Evolutionary conservation across 2,888 invertebrate species (phyloP).

Genomic region (Chymomyza amoena): DNA sequence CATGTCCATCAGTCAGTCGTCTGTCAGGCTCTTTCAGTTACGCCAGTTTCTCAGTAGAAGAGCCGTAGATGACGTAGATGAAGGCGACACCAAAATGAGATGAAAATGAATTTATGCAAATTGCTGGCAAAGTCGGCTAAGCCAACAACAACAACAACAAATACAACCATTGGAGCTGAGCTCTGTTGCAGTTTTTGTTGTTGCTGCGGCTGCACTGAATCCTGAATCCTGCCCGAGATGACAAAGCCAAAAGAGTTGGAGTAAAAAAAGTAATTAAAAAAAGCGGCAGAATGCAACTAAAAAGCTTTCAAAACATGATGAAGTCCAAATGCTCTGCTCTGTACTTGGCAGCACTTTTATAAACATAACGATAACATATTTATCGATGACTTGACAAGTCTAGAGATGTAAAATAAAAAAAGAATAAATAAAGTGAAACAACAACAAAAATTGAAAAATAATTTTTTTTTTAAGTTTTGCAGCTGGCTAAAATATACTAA

Average conservation of each 20-base stretch:
- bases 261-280: conserved; percentile 59
- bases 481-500: too few relatives aligned
- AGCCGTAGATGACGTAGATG: neutral
- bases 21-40: neutral
- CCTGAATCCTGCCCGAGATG: conserved; percentile 28
- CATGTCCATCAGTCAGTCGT: conserved; percentile 5
- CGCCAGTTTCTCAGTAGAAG: too few relatives aligned
- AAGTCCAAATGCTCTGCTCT: too few relatives aligned
- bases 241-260: conserved; percentile 77
- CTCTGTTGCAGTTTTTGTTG: conserved; percentile 8
- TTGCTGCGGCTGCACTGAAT: conserved; percentile 34
- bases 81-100: conserved; percentile 44
- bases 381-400: too few relatives aligned
- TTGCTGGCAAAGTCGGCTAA: conserved; percentile 26
- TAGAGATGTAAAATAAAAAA: too few relatives aligned
- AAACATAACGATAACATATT: too few relatives aligned
- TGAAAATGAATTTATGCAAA: conserved; percentile 76
- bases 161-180: neutral
- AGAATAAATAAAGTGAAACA: too few relatives aligned
- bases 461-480: too few relatives aligned
- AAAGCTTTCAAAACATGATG: too few relatives aligned
- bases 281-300: conserved; percentile 13
- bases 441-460: too few relatives aligned
- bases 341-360: too few relatives aligned
- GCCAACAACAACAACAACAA: conserved; percentile 20